phyloP scores from a whole-genome alignment of 2,888 invertebrate genomes.

The Pollenia labialis region DNA sequence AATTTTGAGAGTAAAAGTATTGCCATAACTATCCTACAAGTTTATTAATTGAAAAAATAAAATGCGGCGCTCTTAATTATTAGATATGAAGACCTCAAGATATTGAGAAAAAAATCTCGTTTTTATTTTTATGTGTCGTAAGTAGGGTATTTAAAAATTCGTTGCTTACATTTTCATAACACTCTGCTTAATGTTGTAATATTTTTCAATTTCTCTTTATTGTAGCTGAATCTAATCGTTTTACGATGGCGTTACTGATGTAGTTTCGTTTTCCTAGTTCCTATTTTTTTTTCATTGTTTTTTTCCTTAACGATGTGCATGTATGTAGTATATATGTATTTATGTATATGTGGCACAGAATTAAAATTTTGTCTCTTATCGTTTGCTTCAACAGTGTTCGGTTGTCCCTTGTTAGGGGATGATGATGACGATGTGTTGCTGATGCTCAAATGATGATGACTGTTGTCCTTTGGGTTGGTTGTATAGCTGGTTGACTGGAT shows the following conservation, averaged over 20 bases:
- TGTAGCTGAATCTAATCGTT: constrained; percentile 82
- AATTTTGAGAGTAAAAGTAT: too few relatives aligned
- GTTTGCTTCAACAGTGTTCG: constrained; percentile 47
- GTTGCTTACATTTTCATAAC: neutral
- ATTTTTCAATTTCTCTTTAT: constrained; percentile 68
- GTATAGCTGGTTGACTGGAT: constrained; percentile 3
- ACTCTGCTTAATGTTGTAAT: constrained; percentile 27
- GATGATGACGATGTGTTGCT: constrained; percentile 38
- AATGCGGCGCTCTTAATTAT: too few relatives aligned
- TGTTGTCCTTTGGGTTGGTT: constrained; percentile 34
- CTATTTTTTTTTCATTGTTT: neutral
- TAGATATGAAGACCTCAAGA: too few relatives aligned
- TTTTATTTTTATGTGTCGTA: neutral
- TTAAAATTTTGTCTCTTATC: constrained; percentile 61
- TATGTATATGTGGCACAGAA: constrained; percentile 25
- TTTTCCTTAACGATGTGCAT: neutral
- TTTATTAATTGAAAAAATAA: too few relatives aligned
- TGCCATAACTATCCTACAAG: too few relatives aligned
- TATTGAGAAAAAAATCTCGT: too few relatives aligned
- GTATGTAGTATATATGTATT: neutral
- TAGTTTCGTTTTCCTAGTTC: constrained; percentile 41
- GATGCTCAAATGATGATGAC: constrained; percentile 33
- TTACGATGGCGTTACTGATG: constrained; percentile 69
- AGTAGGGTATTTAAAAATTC: neutral
- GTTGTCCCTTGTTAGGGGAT: constrained; percentile 65